Percentiles rank a stretch among this genome's conserved stretches.
phyloP scores from a whole-genome alignment of 35 echinoderm and acorn worm genomes.

The Acanthaster planci region DNA sequence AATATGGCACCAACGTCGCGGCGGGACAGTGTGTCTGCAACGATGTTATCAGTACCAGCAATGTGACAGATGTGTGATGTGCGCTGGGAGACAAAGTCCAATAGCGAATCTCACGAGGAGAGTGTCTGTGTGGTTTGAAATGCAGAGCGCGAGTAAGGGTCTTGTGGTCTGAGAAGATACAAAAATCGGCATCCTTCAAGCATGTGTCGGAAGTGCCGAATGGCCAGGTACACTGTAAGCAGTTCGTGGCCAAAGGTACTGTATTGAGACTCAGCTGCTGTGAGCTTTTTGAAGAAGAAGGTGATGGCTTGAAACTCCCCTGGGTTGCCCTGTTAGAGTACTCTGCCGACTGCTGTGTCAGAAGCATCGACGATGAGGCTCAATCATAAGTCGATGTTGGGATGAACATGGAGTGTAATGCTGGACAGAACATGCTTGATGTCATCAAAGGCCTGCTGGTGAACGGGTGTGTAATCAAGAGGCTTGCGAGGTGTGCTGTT shows the following conservation, averaged over 20 bases:
- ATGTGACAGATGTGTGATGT: slow-evolving; percentile 37
- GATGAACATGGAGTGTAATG: slow-evolving; percentile 18
- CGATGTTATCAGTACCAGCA: slow-evolving; percentile 23
- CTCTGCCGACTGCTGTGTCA: too few relatives aligned
- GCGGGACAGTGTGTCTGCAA: slow-evolving; percentile 31
- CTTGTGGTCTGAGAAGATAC: slow-evolving; percentile 49
- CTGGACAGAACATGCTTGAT: too few relatives aligned
- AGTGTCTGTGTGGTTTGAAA: slow-evolving; percentile 20
- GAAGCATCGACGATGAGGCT: too few relatives aligned
- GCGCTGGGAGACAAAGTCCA: slow-evolving; percentile 40
- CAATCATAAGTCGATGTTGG: background rate
- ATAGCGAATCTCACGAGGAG: slow-evolving; percentile 47
- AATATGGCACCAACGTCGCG: background rate
- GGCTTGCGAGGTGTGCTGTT: background rate
- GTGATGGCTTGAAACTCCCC: slow-evolving; percentile 52
- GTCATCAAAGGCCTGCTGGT: too few relatives aligned
- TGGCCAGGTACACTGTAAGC: slow-evolving; percentile 35
- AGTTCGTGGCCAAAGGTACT: slow-evolving; percentile 55
- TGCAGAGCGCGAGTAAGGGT: slow-evolving; percentile 10
- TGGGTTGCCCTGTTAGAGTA: slow-evolving; percentile 18
- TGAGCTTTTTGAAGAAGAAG: slow-evolving; percentile 50
- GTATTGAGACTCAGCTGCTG: slow-evolving; percentile 30
- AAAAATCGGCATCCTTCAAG: slow-evolving; percentile 27
- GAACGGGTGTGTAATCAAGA: slow-evolving; percentile 2
- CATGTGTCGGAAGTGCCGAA: slow-evolving; percentile 46